Evolutionary conservation across 2,797 vertebrate species (phyloP), one percentile per base, ranked within the genome.

Genomic region (Hippoglossus hippoglossus): DNA sequence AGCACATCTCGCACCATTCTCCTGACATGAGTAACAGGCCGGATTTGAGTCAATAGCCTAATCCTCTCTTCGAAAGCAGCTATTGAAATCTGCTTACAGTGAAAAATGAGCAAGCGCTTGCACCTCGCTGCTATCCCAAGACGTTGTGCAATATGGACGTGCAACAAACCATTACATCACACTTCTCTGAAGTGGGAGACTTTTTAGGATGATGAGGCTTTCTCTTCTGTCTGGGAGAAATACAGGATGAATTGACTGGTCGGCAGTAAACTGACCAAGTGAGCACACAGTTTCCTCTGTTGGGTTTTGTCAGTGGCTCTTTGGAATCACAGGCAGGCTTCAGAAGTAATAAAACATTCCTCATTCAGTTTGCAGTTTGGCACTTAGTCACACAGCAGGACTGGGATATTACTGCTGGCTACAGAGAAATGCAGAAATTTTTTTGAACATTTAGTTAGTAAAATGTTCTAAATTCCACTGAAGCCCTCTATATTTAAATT

Each of bases 311-410:
- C 74, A 3, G 67, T 19, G 73, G 63, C 46, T 73, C 60, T 76
- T 82, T 73, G 74, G 68, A 85, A 81, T 87, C 83, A 68, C 77
- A 88, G 19, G 59, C 66, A 87, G 51, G 81, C 75, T 77, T 86
- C 70, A 79, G 66, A 34, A 81, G 49, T 77, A 46, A 81, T 82
- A 66, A 87, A 85, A 71, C 77, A 87, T 86, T 86, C 78, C 79
- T 81, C 79, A 82, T 82, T 89, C 58, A 71, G 83, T 77, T 84
- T 81, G 62, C 31, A 77, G 61, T 60, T 81, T 86, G 85, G 73
- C 83, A 67, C 31, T 0, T 25, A 70, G 39, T 77, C 64, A 44
- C 67, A 75, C 16, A 74, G 64, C 47, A 63, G 53, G 53, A 41
- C 56, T 52, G 70, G 64, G 50, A 41, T 49, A 46, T 16, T 69